These are phyloP conservation scores for Lucifuga dentata DNA, from an alignment of 2,113 vertebrate genomes.

Conservation along the genomic window DNA sequence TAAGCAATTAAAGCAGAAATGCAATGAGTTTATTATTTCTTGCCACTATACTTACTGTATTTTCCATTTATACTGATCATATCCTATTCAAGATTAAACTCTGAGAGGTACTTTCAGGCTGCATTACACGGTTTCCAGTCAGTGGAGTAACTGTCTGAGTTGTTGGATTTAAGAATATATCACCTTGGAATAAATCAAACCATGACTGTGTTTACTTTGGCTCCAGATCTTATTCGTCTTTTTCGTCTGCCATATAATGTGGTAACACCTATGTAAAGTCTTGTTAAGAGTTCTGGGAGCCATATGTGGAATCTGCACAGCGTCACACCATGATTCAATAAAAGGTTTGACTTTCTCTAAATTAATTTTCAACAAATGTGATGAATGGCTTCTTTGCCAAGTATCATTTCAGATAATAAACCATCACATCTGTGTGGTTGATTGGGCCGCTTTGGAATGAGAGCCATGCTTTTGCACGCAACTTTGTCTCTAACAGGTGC, in stretches of 20 bases:
- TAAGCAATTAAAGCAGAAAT: too few relatives aligned
- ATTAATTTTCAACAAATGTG: conserved; percentile 73
- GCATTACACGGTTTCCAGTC: conserved; percentile 22
- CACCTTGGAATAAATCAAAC: conserved; percentile 67
- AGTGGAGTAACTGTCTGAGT: conserved; percentile 13
- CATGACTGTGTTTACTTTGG: conserved; percentile 62
- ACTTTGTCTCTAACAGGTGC: conserved; percentile 61
- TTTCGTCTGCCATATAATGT: conserved; percentile 65
- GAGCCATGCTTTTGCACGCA: conserved; percentile 62
- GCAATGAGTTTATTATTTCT: too few relatives aligned
- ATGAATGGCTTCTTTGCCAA: conserved; percentile 61
- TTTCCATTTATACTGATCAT: conserved; percentile 19
- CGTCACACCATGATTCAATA: conserved; percentile 48
- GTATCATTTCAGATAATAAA: conserved; percentile 72
- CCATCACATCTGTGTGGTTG: conserved; percentile 61
- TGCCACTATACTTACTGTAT: conserved; percentile 10
- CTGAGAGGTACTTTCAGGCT: conserved; percentile 31
- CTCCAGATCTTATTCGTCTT: conserved; percentile 18
- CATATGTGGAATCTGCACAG: conserved; percentile 71
- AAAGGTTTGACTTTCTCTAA: conserved; percentile 57
- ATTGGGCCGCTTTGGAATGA: conserved; percentile 53
- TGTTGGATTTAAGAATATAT: conserved; percentile 49
- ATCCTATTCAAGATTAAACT: conserved; percentile 5
- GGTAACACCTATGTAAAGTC: conserved; percentile 69
- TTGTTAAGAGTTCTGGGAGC: conserved; percentile 60